Conservation (phyloP, 2,797 vertebrate species). For the Danio tinwini region DNA sequence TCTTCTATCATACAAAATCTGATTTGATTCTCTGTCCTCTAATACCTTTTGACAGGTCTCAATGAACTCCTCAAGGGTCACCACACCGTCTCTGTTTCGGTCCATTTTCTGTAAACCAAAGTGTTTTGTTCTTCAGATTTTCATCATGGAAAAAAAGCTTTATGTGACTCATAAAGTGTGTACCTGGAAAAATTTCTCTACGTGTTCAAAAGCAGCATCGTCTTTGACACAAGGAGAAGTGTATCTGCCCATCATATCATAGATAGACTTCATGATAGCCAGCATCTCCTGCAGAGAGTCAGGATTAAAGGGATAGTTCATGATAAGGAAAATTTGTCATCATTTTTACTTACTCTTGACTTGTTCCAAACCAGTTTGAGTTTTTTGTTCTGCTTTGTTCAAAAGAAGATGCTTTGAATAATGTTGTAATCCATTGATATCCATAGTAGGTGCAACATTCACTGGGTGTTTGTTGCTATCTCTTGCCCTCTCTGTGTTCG, state of each 20-base stretch:
- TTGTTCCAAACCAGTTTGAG: too few relatives aligned
- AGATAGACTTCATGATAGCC: constrained; percentile 94
- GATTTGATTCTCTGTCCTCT: too few relatives aligned
- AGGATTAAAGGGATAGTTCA: neutral
- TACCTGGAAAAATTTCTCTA: constrained; percentile 97
- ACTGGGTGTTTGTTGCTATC: too few relatives aligned
- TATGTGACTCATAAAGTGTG: neutral
- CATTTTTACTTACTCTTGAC: too few relatives aligned
- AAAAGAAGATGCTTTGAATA: too few relatives aligned
- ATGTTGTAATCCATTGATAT: too few relatives aligned
- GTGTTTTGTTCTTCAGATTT: neutral
- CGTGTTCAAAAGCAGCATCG: constrained; percentile 84
- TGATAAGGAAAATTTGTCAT: too few relatives aligned
- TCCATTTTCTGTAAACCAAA: constrained; percentile 92
- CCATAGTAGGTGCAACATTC: too few relatives aligned
- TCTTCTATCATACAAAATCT: neutral
- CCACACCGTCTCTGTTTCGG: constrained; percentile 91
- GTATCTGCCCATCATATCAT: constrained; percentile 94
- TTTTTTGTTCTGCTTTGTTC: too few relatives aligned
- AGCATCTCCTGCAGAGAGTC: constrained; percentile 87
- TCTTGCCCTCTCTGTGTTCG: too few relatives aligned
- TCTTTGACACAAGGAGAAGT: constrained; percentile 84
- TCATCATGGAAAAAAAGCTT: neutral
- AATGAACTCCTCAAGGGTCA: constrained; percentile 96
- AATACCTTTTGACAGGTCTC: constrained; percentile 93